Evolutionary conservation across 1,140 invertebrate species (phyloP), one percentile per base, ranked within the genome.

Genomic region (Ptiloglossa arizonensis): DNA sequence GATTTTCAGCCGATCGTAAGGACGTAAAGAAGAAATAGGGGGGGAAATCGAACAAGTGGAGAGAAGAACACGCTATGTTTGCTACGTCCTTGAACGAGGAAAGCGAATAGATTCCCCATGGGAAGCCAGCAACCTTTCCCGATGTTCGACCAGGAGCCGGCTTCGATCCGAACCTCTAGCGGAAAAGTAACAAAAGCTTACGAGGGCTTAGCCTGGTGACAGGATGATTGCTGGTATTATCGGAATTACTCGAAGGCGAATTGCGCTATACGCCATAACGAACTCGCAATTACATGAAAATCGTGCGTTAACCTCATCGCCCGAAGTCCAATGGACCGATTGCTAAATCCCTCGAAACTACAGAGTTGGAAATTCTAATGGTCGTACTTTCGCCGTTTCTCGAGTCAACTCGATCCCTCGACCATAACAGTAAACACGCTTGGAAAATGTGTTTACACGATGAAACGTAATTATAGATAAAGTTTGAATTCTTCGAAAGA

Each of bases 181-280:
- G 75, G 80, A 89, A 89, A 89, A 80, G 87, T 87, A 86, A 78
- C 72, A 59, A 66, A 80, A 88, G 89, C 89, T 90, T 91, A 89
- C 88, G 79, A 62, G 84, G 86, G 89, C 89, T 91, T 91, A 91
- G 89, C 89, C 84, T 86, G 87, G 87, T 90, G 90, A 91, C 90
- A 91, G 89, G 89, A 90, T 90, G 90, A 91, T 91, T 91, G 88
- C 89, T 86, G 87, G 90, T 89, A 91, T 91, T 91, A 91, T 88
- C 86, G 85, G 87, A 90, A 91, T 91, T 91, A 91, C 89, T 78
- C 57, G 83, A 87, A 78, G 85, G 84, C 87, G 87, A 90, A 90
- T 90, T 88, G 87, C 84, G 80, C 63, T 69, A 84, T 81, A 70
- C 62, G 54, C 80, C 84, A 83, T 90, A 91, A 90, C 88, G 87